These are phyloP conservation scores for Drepana falcataria DNA, from an alignment of 2,888 invertebrate species.

Conservation along the genomic window DNA sequence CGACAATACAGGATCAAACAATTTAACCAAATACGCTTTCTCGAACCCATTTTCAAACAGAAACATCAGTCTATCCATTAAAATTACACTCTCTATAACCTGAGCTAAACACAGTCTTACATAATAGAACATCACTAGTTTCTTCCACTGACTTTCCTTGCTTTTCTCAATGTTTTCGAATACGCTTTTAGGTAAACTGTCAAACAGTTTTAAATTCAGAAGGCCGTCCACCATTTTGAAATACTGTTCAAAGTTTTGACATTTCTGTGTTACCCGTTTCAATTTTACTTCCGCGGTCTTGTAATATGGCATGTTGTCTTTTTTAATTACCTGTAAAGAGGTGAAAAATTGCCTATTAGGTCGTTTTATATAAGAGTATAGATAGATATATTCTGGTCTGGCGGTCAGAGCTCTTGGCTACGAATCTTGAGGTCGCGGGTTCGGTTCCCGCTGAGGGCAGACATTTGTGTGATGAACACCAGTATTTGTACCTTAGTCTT, in stretches of 20 bases:
- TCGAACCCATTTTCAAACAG: constrained; percentile 81
- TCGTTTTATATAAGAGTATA: too few species aligned
- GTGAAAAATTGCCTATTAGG: too few species aligned
- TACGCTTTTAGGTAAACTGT: constrained; percentile 48
- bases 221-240: constrained; percentile 82
- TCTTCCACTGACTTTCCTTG: constrained; percentile 63
- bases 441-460: too few species aligned
- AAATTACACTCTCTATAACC: constrained; percentile 87
- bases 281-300: constrained; percentile 69
- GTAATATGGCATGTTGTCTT: constrained; percentile 41
- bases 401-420: too few species aligned
- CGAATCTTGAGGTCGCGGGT: too few species aligned
- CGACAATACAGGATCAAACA: constrained; percentile 91
- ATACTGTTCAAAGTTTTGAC: constrained; percentile 83
- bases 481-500: too few species aligned
- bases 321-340: constrained; percentile 55
- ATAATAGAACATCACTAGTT: constrained; percentile 86
- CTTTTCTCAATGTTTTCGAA: constrained; percentile 31
- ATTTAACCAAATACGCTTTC: constrained; percentile 81
- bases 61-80: constrained; percentile 89
- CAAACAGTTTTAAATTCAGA: constrained; percentile 72
- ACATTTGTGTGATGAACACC: too few species aligned
- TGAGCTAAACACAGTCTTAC: constrained; percentile 87
- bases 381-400: too few species aligned
- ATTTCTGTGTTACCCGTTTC: constrained; percentile 81